phyloP scores from a whole-genome alignment of 2,888 invertebrate species.

The Drosophila seclusa region DNA sequence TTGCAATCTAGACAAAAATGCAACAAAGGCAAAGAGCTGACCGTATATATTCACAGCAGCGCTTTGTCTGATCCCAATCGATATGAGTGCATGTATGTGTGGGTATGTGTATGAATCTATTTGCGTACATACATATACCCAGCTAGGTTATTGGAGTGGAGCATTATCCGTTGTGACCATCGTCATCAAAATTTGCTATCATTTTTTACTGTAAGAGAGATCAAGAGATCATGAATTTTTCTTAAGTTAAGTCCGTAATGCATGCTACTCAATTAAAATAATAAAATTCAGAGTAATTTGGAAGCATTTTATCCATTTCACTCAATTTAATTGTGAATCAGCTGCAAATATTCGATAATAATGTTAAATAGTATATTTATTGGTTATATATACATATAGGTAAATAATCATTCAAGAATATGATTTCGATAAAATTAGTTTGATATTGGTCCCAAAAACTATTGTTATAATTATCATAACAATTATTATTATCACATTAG shows the following conservation, averaged over 20 bases:
- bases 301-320: background rate
- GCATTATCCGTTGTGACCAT: background rate
- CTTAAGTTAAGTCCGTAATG: background rate
- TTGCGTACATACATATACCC: conserved; percentile 27
- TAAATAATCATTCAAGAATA: background rate
- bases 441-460: background rate
- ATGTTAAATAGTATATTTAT: background rate
- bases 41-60: conserved; percentile 50
- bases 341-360: background rate
- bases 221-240: background rate
- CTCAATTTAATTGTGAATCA: background rate
- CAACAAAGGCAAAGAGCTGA: conserved; percentile 78
- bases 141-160: background rate
- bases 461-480: background rate
- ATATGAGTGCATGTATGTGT: conserved; percentile 13
- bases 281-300: no score
- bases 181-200: background rate
- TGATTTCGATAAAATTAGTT: background rate
- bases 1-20: conserved; percentile 82
- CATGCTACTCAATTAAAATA: no score
- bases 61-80: conserved; percentile 60
- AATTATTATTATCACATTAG: background rate
- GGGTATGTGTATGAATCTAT: conserved; percentile 20
- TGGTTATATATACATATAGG: background rate
- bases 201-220: background rate